Conservation (phyloP, 1,140 invertebrate species). For the Neodiprion fabricii region DNA sequence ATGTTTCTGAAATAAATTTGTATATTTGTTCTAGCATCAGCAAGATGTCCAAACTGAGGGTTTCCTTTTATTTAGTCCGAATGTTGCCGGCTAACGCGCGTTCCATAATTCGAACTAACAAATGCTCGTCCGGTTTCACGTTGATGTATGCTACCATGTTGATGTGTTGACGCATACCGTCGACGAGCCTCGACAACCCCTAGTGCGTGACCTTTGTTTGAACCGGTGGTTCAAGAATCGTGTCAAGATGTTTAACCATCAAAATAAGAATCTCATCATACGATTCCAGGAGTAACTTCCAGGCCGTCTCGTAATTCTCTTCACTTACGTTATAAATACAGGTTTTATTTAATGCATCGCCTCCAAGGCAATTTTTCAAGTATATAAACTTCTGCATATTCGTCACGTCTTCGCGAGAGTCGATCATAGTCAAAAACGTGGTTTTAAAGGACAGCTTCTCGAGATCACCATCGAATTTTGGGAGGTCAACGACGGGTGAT, state of each 20-base stretch:
- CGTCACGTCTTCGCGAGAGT: slow-evolving; percentile 21
- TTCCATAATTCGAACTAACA: slow-evolving; percentile 27
- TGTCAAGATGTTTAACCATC: slow-evolving; percentile 20
- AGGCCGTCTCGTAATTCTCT: slow-evolving; percentile 25
- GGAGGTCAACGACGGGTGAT: slow-evolving; percentile 22
- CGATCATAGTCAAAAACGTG: slow-evolving; percentile 25
- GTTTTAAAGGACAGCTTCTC: slow-evolving; percentile 26
- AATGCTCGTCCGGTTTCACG: slow-evolving; percentile 21
- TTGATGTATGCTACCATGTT: slow-evolving; percentile 27
- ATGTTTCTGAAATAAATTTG: slow-evolving; percentile 21
- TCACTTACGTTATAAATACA: slow-evolving; percentile 16
- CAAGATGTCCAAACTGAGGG: slow-evolving; percentile 17
- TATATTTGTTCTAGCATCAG: slow-evolving; percentile 18
- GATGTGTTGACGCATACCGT: slow-evolving; percentile 27
- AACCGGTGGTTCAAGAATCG: slow-evolving; percentile 23
- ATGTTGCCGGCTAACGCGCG: slow-evolving; percentile 22
- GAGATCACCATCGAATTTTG: slow-evolving; percentile 24
- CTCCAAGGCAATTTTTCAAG: slow-evolving; percentile 15
- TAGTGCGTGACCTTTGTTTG: slow-evolving; percentile 22
- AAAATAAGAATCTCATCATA: slow-evolving; percentile 24
- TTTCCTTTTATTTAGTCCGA: slow-evolving; percentile 26
- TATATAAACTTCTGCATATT: slow-evolving; percentile 24
- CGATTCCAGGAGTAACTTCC: slow-evolving; percentile 19
- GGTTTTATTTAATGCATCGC: slow-evolving; percentile 23
- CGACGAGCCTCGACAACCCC: slow-evolving; percentile 22